Percentiles rank a stretch among this genome's conserved stretches.
phyloP scores from a whole-genome alignment of 2,113 vertebrate genomes.

The Mastomys natalensis region DNA sequence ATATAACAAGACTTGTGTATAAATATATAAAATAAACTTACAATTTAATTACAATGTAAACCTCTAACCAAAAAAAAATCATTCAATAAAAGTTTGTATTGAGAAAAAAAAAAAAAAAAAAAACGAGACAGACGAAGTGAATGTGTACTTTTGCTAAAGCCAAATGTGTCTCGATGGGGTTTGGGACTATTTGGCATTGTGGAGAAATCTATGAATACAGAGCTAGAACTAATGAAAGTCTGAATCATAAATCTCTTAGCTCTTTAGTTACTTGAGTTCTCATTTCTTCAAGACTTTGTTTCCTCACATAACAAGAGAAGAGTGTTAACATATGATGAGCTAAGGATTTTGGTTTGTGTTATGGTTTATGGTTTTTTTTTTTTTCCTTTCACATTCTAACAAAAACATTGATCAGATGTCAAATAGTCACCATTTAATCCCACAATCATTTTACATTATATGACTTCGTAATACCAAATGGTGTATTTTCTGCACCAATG shows the following conservation, averaged over 20 bases:
- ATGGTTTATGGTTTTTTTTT: background rate
- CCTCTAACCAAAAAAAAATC: background rate
- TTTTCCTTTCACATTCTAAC: background rate
- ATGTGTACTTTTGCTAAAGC: background rate
- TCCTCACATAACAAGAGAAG: background rate
- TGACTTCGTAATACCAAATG: background rate
- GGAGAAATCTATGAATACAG: background rate
- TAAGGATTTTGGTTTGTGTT: background rate
- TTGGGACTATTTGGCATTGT: background rate
- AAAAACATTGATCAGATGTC: constrained; percentile 34
- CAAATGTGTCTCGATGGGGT: background rate
- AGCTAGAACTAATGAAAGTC: background rate
- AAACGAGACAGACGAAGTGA: too few relatives aligned
- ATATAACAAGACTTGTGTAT: background rate
- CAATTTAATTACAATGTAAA: background rate
- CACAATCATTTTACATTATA: background rate
- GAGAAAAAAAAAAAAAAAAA: too few relatives aligned
- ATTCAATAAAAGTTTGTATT: background rate
- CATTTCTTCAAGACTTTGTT: background rate
- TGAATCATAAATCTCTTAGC: background rate
- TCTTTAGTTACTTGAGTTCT: background rate
- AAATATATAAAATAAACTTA: background rate
- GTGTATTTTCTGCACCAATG: background rate
- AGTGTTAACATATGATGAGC: background rate
- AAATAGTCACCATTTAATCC: background rate